Conservation (phyloP, 2,113 vertebrate species). For the Oxyura jamaicensis region DNA sequence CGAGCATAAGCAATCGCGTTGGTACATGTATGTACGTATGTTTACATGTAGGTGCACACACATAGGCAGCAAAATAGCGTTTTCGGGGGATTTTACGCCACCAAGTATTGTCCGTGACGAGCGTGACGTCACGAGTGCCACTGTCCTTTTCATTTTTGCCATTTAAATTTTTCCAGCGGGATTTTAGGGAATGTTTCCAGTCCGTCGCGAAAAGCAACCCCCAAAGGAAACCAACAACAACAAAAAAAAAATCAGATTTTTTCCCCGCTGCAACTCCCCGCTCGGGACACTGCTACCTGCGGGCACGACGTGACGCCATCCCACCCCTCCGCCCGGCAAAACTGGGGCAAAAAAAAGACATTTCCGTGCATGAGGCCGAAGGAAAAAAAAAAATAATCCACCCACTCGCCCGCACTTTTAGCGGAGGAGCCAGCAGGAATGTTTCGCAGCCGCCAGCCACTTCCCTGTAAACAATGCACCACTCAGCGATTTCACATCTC, state of each 20-base stretch:
- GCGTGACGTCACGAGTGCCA: conserved; percentile 56
- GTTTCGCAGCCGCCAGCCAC: background rate
- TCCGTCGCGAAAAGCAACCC: background rate
- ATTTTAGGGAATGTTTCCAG: background rate
- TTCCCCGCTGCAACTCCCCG: background rate
- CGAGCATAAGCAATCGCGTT: background rate
- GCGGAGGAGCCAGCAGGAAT: background rate
- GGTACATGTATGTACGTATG: accelerated
- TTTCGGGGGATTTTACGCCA: conserved; percentile 14
- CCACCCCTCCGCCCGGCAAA: no score
- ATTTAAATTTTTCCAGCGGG: background rate
- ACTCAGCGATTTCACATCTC: background rate
- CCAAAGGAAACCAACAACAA: background rate
- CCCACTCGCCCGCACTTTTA: background rate
- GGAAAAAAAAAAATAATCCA: no score
- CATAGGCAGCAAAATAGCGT: background rate
- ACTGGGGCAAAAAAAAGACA: background rate
- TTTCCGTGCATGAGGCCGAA: background rate
- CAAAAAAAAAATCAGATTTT: background rate
- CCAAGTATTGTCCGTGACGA: background rate
- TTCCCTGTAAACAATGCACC: background rate
- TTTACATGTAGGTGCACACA: background rate
- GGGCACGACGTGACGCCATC: background rate
- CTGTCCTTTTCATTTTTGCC: background rate
- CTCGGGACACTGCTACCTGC: background rate